Conservation (phyloP, 2,797 vertebrate genomes). For the Caiman crocodilus region DNA sequence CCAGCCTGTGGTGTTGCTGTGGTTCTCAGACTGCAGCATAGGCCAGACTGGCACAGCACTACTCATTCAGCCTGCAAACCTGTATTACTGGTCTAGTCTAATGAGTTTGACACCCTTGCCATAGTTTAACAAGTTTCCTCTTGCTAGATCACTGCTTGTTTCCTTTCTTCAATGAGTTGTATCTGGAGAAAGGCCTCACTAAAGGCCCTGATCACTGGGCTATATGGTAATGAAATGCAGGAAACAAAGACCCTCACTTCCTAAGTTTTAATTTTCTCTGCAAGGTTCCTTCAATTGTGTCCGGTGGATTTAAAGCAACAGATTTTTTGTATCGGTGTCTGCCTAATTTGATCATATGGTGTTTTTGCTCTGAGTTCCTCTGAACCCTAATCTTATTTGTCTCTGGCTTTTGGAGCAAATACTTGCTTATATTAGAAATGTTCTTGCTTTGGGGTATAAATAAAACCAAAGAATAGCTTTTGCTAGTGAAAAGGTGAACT, state of each 20-base stretch:
- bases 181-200: not conserved
- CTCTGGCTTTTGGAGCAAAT: too few species aligned
- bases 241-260: not conserved
- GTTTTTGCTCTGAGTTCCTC: not conserved
- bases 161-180: not conserved
- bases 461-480: not conserved
- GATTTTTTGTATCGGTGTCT: too few species aligned
- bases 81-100: too few species aligned
- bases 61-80: too few species aligned
- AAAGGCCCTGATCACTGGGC: not conserved
- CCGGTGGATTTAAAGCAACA: not conserved
- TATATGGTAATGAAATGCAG: not conserved
- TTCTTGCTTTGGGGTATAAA: not conserved
- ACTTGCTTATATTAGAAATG: not conserved
- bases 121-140: not conserved
- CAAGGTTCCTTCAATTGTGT: not conserved
- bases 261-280: not conserved
- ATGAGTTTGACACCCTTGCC: not conserved
- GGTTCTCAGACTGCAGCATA: too few species aligned
- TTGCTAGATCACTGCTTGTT: not conserved
- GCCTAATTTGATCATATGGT: too few species aligned
- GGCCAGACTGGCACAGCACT: too few species aligned
- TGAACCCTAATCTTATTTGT: too few species aligned
- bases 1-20: too few species aligned
- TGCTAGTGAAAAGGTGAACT: not conserved